These are phyloP conservation scores for Phengaris arion DNA, from an alignment of 2,888 invertebrate species.

Conservation along the genomic window DNA sequence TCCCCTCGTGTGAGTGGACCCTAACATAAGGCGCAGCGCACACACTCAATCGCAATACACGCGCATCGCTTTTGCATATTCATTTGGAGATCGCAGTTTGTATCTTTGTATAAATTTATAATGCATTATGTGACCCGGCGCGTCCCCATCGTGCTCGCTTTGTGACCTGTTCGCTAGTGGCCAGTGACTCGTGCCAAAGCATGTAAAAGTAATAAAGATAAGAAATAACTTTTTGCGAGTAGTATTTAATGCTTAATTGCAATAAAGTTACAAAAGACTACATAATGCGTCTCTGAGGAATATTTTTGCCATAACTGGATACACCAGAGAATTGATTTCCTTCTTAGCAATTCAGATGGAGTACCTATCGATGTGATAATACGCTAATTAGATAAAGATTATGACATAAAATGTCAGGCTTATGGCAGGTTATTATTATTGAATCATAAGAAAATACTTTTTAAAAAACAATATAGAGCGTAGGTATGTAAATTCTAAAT, in stretches of 20 bases:
- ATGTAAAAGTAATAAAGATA: no score
- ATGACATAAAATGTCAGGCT: neutral
- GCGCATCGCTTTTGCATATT: constrained; percentile 73
- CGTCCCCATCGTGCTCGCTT: constrained; percentile 47
- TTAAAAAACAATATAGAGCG: no score
- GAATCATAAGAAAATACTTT: neutral
- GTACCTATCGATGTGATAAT: neutral
- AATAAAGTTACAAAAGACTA: neutral
- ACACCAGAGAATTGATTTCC: neutral
- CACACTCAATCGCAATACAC: constrained; percentile 65
- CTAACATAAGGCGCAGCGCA: constrained; percentile 46
- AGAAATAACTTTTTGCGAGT: no score
- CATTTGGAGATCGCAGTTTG: constrained; percentile 70
- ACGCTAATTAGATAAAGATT: neutral
- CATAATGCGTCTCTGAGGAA: constrained; percentile 5
- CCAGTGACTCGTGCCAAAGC: constrained; percentile 22
- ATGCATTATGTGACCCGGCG: constrained; percentile 72
- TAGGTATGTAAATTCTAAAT: no score
- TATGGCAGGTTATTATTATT: no score
- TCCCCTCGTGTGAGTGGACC: constrained; percentile 38
- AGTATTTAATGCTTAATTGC: neutral
- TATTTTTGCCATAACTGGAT: neutral
- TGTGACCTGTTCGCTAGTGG: constrained; percentile 39
- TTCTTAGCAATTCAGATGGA: neutral
- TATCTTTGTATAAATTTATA: constrained; percentile 80